Conservation (phyloP, 1,140 invertebrate genomes). For the Pseudomyrmex dendroicus region DNA sequence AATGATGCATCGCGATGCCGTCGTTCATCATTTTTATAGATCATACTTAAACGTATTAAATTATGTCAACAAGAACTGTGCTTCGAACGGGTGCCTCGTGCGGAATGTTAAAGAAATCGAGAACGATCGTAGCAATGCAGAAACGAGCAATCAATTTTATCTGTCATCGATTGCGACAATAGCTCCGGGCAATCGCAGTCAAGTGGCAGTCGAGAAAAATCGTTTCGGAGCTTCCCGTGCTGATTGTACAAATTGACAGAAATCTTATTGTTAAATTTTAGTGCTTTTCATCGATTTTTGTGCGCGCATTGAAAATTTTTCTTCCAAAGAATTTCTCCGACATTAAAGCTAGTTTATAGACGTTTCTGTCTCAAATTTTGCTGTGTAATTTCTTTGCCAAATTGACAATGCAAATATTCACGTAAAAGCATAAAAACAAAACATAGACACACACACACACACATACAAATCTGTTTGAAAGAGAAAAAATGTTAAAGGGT, state of each 20-base stretch:
- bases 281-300: background rate
- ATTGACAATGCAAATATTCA: no score
- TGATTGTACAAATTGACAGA: background rate
- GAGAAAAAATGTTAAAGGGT: no score
- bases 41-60: background rate
- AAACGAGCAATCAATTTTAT: background rate
- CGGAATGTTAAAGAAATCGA: background rate
- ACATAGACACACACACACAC: no score
- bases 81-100: background rate
- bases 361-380: no score
- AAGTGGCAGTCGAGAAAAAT: background rate
- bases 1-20: background rate
- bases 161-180: background rate
- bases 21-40: constrained; percentile 1
- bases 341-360: no score
- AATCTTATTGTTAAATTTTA: background rate
- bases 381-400: no score
- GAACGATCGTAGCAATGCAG: background rate
- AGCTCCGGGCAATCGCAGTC: background rate
- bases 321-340: no score
- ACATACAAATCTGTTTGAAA: no score
- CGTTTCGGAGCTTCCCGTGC: background rate
- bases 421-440: no score
- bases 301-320: background rate
- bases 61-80: background rate